Base-by-base conservation (phyloP, 2,888 invertebrate species). In the Drosophila histrio region DNA sequence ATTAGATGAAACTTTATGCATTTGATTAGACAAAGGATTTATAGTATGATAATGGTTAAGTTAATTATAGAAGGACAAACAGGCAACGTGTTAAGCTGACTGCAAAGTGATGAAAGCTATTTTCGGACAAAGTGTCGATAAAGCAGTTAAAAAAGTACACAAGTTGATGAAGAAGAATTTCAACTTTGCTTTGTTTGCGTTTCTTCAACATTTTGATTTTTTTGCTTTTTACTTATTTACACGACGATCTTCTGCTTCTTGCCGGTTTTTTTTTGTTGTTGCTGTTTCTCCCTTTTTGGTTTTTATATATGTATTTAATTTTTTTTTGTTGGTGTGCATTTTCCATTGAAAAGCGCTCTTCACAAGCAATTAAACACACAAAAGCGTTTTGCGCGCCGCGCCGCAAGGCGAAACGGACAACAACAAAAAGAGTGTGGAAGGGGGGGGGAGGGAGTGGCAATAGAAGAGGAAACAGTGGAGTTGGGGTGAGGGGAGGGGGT, bases 281-380 rank as follows among this genome's bases (percentile, higher is more conserved):
- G 17, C 34, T 28, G 19, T 19, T 52, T 53, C 38, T 59, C 61
- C 39, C 43, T 26, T 39, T 36, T 8, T 15, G 26, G 17, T 49
- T 60, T 58, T 68, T 43, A n/a, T n/a, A n/a, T n/a, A n/a, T n/a
- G n/a, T n/a, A n/a, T n/a, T n/a, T n/a, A n/a, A n/a, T 15, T 49
- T 49, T 39, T 57, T 61, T 69, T 61, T 52, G 65, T 62, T 56
- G 57, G 56, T 70, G 66, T 76, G 71, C 73, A 71, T 63, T 82
- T 88, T 79, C 88, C 89, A 89, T 85, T 88, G 89, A 88, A 89
- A 86, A 77, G 85, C 87, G 79, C 89, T 82, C 81, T 89, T 89
- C 89, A 90, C 90, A 90, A 90, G 89, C 90, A 90, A 90, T 90
- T 90, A 90, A 90, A 83, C 90, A 90, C 88, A 90, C 90, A 90